These are phyloP conservation scores for Schrankia costaestrigalis DNA, from an alignment of 2,888 invertebrate genomes.

Conservation along the genomic window DNA sequence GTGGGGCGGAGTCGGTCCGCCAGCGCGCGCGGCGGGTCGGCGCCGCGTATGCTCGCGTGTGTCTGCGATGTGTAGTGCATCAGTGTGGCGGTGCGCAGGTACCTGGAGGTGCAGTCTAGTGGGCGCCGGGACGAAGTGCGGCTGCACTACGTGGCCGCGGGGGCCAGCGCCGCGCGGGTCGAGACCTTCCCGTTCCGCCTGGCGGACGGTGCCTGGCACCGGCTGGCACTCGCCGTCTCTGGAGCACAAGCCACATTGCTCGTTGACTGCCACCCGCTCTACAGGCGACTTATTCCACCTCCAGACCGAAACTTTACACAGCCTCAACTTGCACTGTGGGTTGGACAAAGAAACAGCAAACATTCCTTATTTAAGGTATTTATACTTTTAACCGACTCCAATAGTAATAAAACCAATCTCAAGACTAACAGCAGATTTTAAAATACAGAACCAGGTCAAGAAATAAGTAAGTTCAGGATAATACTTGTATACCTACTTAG, in stretches of 20 bases:
- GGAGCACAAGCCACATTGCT: constrained; percentile 91
- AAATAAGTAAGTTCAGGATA: too few relatives aligned
- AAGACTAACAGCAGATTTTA: too few relatives aligned
- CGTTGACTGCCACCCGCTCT: constrained; percentile 92
- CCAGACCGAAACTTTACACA: constrained; percentile 89
- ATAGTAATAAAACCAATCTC: too few relatives aligned
- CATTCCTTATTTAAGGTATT: constrained; percentile 95
- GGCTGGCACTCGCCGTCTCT: constrained; percentile 90
- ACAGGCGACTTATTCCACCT: constrained; percentile 88
- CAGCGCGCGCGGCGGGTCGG: too few relatives aligned
- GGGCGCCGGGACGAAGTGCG: constrained; percentile 93
- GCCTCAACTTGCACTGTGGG: constrained; percentile 88
- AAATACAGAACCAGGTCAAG: too few relatives aligned
- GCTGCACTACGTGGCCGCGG: constrained; percentile 88
- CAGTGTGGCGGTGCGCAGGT: constrained; percentile 80
- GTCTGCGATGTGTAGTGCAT: constrained; percentile 45
- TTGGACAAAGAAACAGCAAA: constrained; percentile 92
- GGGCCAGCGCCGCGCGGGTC: constrained; percentile 82
- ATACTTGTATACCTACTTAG: too few relatives aligned
- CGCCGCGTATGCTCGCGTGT: too few relatives aligned
- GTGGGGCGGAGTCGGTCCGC: constrained; percentile 48
- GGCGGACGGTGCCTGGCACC: constrained; percentile 94
- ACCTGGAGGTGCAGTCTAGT: constrained; percentile 95
- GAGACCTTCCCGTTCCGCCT: constrained; percentile 94
- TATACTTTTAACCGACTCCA: too few relatives aligned